Evolutionary conservation across 1,140 invertebrate genomes (phyloP), one percentile per base, ranked within the genome.

Genomic region (Centruroides vittatus): DNA sequence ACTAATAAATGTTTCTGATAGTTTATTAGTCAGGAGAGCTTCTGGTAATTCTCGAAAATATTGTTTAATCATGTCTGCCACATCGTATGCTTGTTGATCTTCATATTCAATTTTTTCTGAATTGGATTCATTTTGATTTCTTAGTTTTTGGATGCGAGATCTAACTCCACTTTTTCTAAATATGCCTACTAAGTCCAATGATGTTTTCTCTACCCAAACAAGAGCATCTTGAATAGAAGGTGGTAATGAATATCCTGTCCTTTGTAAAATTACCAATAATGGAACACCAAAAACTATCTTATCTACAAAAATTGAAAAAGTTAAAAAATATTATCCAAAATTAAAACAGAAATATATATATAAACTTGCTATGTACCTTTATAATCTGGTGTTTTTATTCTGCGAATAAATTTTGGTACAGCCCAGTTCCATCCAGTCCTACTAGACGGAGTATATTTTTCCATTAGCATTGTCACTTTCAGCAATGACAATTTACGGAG

Each of bases 11-110:
- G 90, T 95, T 72, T 95, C 91, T 11, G 90, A 94, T 8, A 96
- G 78, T 74, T 96, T 96, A 70, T 90, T 93, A 12, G 92, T 96
- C 2, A 97, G 79, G 53, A 97, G 74, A 23, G 89, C 89, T 72
- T 95, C 92, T 3, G 93, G 93, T 12, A 98, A 75, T 71, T 97
- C 93, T 51, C 93, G 79, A 74, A 97, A 95, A 76, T 94, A 98
- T 69, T 93, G 90, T 71, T 97, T 97, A 6, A 96, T 81, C 75
- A 96, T 82, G 73, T 97, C 93, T 5, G 93, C 93, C 1, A 97
- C 89, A 73, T 97, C 93, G 71, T 91, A 95, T 0, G 89, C 86
- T 81, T 0, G 81, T 10, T 65, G 67, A 11, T 59, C 64, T 53
- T 67, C 57, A 49, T 63, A 67, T 13, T n/a, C 57, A 34, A 64